Percentiles rank a stretch among this genome's conserved stretches.
Evolutionary conservation across 2,113 vertebrate genomes (phyloP).

Genomic region (Rhynchopsitta pachyrhyncha): DNA sequence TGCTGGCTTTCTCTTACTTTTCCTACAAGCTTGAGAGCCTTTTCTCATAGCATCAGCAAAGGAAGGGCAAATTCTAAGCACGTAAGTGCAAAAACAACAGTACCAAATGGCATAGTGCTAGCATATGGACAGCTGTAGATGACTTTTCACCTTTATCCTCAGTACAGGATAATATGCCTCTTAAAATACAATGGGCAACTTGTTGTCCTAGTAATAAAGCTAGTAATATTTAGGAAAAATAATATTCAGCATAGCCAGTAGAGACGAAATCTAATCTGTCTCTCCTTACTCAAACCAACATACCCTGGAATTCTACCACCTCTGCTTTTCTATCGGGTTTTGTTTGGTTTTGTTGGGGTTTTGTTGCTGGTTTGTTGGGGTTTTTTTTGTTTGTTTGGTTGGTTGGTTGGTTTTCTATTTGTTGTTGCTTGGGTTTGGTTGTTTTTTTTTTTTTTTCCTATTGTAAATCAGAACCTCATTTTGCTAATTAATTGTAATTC

Average conservation of each 20-base stretch:
- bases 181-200: not conserved
- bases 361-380: not conserved
- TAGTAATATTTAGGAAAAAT: not conserved
- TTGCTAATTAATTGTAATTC: not conserved
- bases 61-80: not conserved
- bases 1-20: conserved; percentile 22
- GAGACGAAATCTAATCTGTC: not conserved
- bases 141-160: not conserved
- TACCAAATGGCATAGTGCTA: not conserved
- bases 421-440: not conserved
- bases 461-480: not conserved
- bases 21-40: not conserved
- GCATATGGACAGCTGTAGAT: not conserved
- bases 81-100: not conserved
- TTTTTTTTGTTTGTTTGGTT: not conserved
- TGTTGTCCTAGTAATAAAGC: not conserved
- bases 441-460: not conserved
- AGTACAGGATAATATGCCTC: not conserved
- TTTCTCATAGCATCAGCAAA: not conserved
- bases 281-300: not conserved
- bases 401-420: not conserved
- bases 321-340: not conserved
- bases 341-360: not conserved
- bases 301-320: not conserved
- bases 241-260: not conserved